These are phyloP conservation scores for Luidia sarsii DNA, from an alignment of 53 echinoderm and acorn worm genomes.

Conservation along the genomic window DNA sequence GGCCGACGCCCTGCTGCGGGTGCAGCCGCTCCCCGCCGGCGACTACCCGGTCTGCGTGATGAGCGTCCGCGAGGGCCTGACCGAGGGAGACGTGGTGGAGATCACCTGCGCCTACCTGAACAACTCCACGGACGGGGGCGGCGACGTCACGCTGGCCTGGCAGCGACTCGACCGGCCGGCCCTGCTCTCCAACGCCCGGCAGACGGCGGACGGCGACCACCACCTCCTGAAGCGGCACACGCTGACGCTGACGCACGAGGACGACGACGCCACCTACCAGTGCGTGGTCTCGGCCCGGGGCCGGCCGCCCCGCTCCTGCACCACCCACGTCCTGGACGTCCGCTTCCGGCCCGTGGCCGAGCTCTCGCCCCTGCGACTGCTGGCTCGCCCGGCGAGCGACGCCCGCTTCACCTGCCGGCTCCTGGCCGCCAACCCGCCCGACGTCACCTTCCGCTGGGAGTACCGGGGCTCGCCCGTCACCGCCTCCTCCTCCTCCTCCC, in stretches of 20 bases:
- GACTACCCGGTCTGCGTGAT: constrained; percentile 69
- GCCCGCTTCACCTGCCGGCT: constrained; percentile 69
- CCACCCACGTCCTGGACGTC: constrained; percentile 71
- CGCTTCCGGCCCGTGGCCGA: constrained; percentile 64
- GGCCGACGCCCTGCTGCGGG: constrained; percentile 40
- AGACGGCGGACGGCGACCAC: constrained; percentile 31
- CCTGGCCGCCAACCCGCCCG: constrained; percentile 62
- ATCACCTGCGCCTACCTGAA: constrained; percentile 73
- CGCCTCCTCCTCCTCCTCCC: neutral
- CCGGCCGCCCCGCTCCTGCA: constrained; percentile 53
- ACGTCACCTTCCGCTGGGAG: constrained; percentile 63
- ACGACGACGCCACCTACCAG: constrained; percentile 69
- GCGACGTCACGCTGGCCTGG: constrained; percentile 16
- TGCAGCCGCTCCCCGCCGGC: constrained; percentile 34
- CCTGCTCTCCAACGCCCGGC: constrained; percentile 10
- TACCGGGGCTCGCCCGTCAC: constrained; percentile 41
- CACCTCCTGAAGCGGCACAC: constrained; percentile 68
- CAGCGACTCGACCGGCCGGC: constrained; percentile 21
- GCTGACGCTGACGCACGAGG: constrained; percentile 53
- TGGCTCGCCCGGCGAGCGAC: constrained; percentile 38
- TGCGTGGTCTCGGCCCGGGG: constrained; percentile 56
- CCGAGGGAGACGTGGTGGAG: constrained; percentile 73
- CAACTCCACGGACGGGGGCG: neutral
- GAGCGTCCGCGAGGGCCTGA: constrained; percentile 64
- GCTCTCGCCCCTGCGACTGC: constrained; percentile 54